Conservation (phyloP, 2,113 vertebrate species). For the Dolichallabes microphthalmus region DNA sequence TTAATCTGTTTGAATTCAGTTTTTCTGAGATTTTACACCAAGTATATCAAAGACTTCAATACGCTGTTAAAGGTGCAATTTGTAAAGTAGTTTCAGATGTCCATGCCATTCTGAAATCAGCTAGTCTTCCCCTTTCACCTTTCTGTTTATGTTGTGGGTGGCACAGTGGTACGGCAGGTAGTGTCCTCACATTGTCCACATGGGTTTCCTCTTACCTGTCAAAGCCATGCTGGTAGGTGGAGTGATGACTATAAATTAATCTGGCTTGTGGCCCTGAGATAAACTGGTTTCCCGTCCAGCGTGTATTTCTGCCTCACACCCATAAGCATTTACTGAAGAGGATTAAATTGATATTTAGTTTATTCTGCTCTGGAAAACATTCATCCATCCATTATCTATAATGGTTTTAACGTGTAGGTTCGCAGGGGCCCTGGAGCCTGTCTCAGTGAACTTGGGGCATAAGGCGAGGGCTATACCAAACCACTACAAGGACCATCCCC, state of each 20-base stretch:
- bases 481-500: no score
- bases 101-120: not conserved
- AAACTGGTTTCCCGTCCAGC: not conserved
- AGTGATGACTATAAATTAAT: not conserved
- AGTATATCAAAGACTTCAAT: not conserved
- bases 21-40: not conserved
- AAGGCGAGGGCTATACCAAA: no score
- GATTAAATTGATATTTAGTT: not conserved
- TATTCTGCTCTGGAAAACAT: not conserved
- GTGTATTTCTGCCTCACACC: not conserved
- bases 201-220: not conserved
- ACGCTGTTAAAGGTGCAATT: not conserved
- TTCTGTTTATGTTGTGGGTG: not conserved
- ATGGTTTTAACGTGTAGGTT: no score
- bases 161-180: not conserved
- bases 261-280: not conserved
- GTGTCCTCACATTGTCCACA: not conserved
- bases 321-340: not conserved
- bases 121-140: not conserved
- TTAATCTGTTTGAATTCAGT: not conserved
- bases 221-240: not conserved
- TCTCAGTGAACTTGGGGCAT: no score
- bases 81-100: not conserved
- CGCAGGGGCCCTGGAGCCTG: no score
- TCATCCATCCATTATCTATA: no score